A percentile compares a stretch with the other conserved stretches of the same genome.
phyloP scores from a whole-genome alignment of 1,140 invertebrate genomes.

The Lethocerus indicus region DNA sequence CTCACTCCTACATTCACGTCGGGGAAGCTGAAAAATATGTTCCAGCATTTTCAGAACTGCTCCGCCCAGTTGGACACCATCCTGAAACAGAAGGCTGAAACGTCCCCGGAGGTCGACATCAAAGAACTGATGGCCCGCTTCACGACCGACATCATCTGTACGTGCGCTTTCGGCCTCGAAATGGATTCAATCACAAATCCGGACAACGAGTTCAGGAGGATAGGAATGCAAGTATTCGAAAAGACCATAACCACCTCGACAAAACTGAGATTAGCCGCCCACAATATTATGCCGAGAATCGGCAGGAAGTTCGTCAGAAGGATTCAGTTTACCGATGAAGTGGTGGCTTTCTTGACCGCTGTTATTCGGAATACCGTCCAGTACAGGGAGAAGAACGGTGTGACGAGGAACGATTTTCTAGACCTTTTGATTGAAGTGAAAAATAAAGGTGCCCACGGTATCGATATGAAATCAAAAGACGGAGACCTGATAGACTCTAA shows the following conservation, averaged over 20 bases:
- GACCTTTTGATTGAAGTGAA: conserved; percentile 33
- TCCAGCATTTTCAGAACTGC: too few species aligned
- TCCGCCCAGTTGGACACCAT: conserved; percentile 14
- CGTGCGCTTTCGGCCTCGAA: conserved; percentile 41
- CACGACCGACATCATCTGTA: conserved; percentile 42
- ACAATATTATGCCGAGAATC: too few species aligned
- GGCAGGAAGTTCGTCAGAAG: too few species aligned
- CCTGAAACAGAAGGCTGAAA: conserved; percentile 25
- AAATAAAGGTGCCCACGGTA: too few species aligned
- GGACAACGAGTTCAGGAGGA: conserved; percentile 16
- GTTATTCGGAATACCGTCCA: conserved; percentile 34
- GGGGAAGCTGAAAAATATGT: too few species aligned
- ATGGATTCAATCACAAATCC: conserved; percentile 33
- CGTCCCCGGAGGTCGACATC: conserved; percentile 12
- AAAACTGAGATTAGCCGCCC: too few species aligned
- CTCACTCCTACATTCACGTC: too few species aligned
- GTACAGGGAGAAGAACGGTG: conserved; percentile 28
- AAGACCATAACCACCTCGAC: conserved; percentile 1
- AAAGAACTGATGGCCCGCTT: conserved; percentile 37
- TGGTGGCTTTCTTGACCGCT: too few species aligned
- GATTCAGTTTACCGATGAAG: too few species aligned
- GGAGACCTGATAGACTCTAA: too few species aligned
- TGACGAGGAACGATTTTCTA: conserved; percentile 33
- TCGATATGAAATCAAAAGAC: too few species aligned
- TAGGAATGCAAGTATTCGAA: conserved; percentile 4